Percentiles rank a stretch among this genome's conserved stretches.
These are phyloP conservation scores for Physocephala rufipes DNA, from an alignment of 2,888 invertebrate species.

Conservation along the genomic window DNA sequence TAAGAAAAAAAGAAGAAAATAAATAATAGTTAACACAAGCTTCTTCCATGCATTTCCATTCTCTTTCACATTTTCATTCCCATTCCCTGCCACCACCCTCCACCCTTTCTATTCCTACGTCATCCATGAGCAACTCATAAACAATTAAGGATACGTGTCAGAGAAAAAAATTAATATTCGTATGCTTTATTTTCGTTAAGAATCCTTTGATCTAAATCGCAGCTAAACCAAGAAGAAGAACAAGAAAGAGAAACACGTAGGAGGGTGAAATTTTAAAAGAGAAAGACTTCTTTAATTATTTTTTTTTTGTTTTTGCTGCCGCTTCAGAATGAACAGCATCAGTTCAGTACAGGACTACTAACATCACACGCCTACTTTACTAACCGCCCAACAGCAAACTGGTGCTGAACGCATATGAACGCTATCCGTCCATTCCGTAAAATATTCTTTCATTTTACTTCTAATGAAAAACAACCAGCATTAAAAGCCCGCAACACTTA, in stretches of 20 bases:
- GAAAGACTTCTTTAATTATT: no score
- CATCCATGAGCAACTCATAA: conserved; percentile 4
- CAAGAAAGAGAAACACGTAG: no score
- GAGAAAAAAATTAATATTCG: not conserved
- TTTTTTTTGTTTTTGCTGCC: no score
- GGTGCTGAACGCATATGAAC: no score
- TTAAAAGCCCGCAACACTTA: conserved; percentile 26
- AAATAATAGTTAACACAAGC: no score
- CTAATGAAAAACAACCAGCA: not conserved
- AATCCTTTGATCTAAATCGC: conserved; percentile 22
- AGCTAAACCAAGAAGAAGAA: conserved; percentile 6
- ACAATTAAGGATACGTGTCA: conserved; percentile 5
- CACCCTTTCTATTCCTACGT: not conserved
- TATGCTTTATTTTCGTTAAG: not conserved
- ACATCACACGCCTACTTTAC: no score
- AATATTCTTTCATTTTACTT: not conserved
- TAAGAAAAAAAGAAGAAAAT: no score
- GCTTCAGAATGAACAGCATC: no score
- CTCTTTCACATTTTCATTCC: not conserved
- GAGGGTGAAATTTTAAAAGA: no score
- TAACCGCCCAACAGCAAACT: no score
- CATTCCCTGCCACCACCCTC: not conserved
- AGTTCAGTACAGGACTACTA: no score
- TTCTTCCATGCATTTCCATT: not conserved
- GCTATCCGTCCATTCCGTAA: no score